A percentile compares a stretch with the other conserved stretches of the same genome.
Conservation (phyloP, 2,797 vertebrate species). For the Pteropus rufus region DNA sequence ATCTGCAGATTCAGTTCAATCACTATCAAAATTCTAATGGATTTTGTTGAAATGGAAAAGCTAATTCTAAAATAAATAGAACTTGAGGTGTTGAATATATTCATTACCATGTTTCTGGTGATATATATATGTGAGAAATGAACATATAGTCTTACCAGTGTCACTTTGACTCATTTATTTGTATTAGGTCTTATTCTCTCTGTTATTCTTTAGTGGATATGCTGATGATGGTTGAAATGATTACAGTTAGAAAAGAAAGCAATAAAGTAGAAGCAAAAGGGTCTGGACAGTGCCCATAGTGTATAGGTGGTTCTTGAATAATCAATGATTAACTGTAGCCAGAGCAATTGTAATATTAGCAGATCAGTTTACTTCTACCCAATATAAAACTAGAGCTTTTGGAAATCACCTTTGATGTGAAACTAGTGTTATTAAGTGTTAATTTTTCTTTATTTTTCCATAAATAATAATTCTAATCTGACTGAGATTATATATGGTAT, state of each 20-base stretch:
- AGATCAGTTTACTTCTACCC: not conserved
- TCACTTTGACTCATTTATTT: not conserved
- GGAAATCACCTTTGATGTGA: not conserved
- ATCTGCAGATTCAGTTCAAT: not conserved
- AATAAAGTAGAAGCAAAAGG: not conserved
- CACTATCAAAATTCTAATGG: not conserved
- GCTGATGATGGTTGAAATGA: not conserved
- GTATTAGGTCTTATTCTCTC: not conserved
- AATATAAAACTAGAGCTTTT: not conserved
- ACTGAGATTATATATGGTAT: not conserved
- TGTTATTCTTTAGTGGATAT: not conserved
- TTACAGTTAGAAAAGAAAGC: not conserved
- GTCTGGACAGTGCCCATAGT: not conserved
- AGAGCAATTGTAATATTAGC: not conserved
- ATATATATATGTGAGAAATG: not conserved
- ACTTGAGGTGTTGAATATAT: not conserved
- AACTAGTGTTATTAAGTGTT: not conserved
- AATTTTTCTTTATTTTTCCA: slow-evolving; percentile 58
- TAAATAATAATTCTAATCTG: slow-evolving; percentile 26
- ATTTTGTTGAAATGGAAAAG: not conserved
- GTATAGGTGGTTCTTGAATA: not conserved
- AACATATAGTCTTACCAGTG: not conserved
- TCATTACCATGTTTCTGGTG: not conserved
- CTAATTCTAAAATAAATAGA: not conserved
- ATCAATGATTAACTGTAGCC: not conserved